Conservation (phyloP, 2,113 vertebrate species). For the Anthoscopus minutus region DNA sequence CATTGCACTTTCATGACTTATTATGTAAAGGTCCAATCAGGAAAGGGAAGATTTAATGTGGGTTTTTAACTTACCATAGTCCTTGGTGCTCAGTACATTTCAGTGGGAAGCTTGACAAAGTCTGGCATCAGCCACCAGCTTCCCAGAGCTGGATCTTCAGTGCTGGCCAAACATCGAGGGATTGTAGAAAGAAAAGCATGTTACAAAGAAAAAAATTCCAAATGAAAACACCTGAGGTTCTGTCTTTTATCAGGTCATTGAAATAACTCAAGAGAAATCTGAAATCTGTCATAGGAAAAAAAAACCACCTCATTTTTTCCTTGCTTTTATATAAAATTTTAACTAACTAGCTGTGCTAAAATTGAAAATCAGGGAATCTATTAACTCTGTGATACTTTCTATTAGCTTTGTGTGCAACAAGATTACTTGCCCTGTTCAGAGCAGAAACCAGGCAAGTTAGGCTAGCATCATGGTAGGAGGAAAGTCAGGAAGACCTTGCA, state of each 20-base stretch:
- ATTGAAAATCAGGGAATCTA: neutral
- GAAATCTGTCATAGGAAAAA: neutral
- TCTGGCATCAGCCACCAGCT: neutral
- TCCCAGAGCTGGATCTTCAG: neutral
- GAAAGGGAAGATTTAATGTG: neutral
- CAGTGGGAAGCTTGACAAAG: neutral
- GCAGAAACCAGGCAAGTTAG: neutral
- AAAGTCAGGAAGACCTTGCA: neutral
- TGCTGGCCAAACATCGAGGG: neutral
- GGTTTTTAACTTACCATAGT: neutral
- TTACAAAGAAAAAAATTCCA: neutral
- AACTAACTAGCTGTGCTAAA: neutral
- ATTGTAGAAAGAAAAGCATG: neutral
- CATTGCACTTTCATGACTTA: neutral
- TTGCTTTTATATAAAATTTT: neutral
- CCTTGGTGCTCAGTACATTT: accelerated
- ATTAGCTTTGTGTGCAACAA: neutral
- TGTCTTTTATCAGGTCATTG: neutral
- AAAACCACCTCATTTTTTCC: neutral
- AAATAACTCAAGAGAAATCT: neutral
- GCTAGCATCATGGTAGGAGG: neutral
- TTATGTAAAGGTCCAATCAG: neutral
- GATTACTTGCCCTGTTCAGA: neutral
- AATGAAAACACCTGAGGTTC: neutral
- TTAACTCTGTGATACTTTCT: neutral